Evolutionary conservation across 2,888 invertebrate species (phyloP), one percentile per base, ranked within the genome.

Genomic region (Xanthorhoe designata): DNA sequence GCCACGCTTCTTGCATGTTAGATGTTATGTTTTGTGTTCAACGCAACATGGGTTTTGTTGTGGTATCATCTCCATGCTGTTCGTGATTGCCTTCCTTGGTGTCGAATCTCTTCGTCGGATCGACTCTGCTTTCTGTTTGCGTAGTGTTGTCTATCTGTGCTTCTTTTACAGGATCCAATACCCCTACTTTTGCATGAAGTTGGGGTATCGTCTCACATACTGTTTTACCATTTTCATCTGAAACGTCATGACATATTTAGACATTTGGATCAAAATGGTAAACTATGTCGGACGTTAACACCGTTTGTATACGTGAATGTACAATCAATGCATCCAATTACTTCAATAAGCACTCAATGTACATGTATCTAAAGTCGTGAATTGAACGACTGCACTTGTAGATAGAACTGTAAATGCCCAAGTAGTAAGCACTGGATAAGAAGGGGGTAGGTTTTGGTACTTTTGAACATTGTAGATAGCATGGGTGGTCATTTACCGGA

Each of bases 1-100:
- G 88, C 73, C 76, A 74, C 67, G 79, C 81, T 81, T 80, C 69
- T 70, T 75, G 79, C 83, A 79, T 82, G 80, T 69, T 64, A 74
- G 68, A 72, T 73, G 67, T 78, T 42, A 72, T 80, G 78, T 78
- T 77, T 68, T 77, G 71, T 78, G 77, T 79, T 77, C 51, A 75
- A 86, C 86, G 80, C 90, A 88, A 88, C 83, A 78, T 75, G 79
- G 79, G 79, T 85, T 82, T 82, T 93, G 95, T 90, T 90, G 86
- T 82, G 78, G 78, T 79, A 82, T 88, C 90, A 90, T 86, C 77
- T 80, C 82, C 87, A 88, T 86, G 82, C 84, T 88, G 77, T 85
- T 71, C 87, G 68, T 72, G 50, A 64, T 61, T 61, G 73, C 86
- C 86, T 89, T 86, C 84, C 84, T 76, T 85, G 83, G 81, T 84